Evolutionary conservation across 2,888 invertebrate species (phyloP).

Genomic region (Belgica antarctica): DNA sequence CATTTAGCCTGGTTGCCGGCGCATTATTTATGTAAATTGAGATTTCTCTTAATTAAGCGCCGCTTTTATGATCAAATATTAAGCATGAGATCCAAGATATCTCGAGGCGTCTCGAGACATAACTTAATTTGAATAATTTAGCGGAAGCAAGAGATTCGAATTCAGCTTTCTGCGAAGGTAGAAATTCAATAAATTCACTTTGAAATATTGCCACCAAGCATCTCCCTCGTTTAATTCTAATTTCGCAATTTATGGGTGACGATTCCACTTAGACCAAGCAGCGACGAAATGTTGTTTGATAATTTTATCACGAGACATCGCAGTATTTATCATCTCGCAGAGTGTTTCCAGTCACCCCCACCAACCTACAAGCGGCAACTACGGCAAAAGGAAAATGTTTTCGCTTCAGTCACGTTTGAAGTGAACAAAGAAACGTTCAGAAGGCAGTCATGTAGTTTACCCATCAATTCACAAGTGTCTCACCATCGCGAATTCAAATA

Average conservation of each 20-base stretch:
- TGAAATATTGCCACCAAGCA: not conserved
- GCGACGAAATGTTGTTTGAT: too few species aligned
- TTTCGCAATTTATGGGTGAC: conserved; percentile 21
- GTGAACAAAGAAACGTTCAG: not conserved
- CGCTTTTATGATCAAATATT: not conserved
- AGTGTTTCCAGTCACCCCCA: not conserved
- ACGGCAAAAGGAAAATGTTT: not conserved
- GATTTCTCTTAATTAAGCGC: not conserved
- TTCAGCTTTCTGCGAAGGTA: not conserved
- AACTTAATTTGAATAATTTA: conserved; percentile 9
- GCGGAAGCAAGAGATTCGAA: conserved; percentile 2
- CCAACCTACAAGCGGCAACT: not conserved
- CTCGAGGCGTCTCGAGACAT: too few species aligned
- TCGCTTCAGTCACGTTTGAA: conserved; percentile 32
- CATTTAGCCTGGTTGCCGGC: too few species aligned
- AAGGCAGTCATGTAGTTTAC: conserved; percentile 35
- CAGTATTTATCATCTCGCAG: not conserved
- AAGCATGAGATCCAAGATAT: too few species aligned
- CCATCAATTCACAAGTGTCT: conserved; percentile 38
- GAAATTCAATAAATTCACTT: conserved; percentile 27
- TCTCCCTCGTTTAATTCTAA: conserved; percentile 4
- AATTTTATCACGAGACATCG: too few species aligned
- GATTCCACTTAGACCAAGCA: not conserved
- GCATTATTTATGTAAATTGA: not conserved
- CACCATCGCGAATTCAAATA: conserved; percentile 19